Evolutionary conservation across 2,113 vertebrate genomes (phyloP).

Genomic region (Scytalopus superciliaris): DNA sequence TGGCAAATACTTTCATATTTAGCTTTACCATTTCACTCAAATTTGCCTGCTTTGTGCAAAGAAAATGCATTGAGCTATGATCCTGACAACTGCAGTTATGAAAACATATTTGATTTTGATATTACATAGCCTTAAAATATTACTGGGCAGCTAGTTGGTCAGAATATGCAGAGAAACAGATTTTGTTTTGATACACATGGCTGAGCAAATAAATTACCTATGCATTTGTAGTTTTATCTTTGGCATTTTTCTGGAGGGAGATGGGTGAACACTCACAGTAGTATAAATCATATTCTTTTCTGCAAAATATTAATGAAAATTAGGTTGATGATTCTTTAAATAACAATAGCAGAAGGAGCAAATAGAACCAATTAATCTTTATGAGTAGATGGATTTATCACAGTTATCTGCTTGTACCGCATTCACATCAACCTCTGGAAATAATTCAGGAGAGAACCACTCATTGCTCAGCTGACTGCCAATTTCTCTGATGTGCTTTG

Average conservation of each 20-base stretch:
- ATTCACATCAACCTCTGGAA: background rate
- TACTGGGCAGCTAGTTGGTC: background rate
- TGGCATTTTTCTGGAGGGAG: background rate
- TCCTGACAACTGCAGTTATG: background rate
- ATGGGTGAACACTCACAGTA: background rate
- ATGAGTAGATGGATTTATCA: conserved; percentile 31
- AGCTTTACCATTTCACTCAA: background rate
- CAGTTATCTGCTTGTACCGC: background rate
- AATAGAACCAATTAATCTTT: conserved; percentile 48
- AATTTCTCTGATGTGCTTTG: background rate
- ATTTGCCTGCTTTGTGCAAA: background rate
- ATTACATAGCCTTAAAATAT: conserved; percentile 1
- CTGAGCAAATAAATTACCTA: conserved; percentile 24
- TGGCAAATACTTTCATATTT: background rate
- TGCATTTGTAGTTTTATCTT: conserved; percentile 4
- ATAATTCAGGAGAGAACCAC: background rate
- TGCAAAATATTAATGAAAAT: conserved; percentile 36
- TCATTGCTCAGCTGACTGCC: background rate
- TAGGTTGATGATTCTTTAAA: conserved; percentile 58
- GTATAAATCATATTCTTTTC: background rate
- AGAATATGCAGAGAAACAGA: background rate
- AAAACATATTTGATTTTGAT: conserved; percentile 25
- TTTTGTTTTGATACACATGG: background rate
- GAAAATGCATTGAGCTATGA: background rate
- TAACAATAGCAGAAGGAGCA: conserved; percentile 37